phyloP scores from a whole-genome alignment of 2,113 vertebrate species.

The Rostratula benghalensis region DNA sequence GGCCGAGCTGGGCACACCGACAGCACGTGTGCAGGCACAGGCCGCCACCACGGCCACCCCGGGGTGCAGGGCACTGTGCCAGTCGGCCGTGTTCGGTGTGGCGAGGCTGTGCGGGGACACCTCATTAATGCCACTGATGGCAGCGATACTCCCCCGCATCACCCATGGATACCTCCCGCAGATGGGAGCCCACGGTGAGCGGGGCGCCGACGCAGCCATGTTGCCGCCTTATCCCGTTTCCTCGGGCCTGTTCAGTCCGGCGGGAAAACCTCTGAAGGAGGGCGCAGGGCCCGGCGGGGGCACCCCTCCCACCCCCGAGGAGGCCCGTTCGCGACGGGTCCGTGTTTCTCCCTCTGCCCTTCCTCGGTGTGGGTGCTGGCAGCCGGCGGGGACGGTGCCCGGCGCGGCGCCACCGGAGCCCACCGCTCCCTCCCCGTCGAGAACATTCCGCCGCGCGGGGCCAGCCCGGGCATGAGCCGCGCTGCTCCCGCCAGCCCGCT shows the following conservation, averaged over 20 bases:
- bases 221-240: accelerated
- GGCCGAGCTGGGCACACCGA: not conserved
- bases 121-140: accelerated
- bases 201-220: not conserved
- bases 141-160: not conserved
- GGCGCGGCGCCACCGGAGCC: too few species aligned
- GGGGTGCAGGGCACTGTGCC: not conserved
- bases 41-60: accelerated
- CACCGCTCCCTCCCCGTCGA: too few species aligned
- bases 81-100: accelerated
- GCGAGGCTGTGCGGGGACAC: too few species aligned
- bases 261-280: not conserved
- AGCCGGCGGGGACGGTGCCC: not conserved
- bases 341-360: not conserved
- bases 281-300: not conserved
- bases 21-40: accelerated
- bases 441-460: not conserved
- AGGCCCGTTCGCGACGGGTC: not conserved
- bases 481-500: not conserved
- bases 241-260: not conserved
- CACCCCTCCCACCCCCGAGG: not conserved
- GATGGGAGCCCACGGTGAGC: not conserved
- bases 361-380: not conserved
- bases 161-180: accelerated
- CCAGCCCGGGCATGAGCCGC: not conserved